Evolutionary conservation across 2,113 vertebrate species (phyloP), one percentile per base, ranked within the genome.

Genomic region (Euleptes europaea): DNA sequence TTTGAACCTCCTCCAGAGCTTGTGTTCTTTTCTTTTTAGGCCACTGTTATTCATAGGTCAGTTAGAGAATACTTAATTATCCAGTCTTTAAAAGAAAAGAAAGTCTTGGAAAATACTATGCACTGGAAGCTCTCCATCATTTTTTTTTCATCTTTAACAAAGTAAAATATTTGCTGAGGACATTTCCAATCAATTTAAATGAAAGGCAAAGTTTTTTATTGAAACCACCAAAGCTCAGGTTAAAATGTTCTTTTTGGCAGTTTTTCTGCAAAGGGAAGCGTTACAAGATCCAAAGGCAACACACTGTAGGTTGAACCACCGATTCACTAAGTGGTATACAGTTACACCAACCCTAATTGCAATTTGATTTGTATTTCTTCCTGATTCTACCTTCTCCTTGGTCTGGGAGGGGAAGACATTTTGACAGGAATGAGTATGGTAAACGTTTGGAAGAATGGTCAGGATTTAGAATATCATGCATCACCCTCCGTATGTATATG

Each of bases 171-270:
- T 94, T 94, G 81, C 82, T 88, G 90, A 94, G 85, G 82, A 93
- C 89, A 94, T 94, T 94, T 94, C 91, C 90, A 92, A 95, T 91
- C 93, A 94, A 93, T 94, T 94, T 94, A 89, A 92, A 75, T 77
- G 73, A 81, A 90, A 93, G 80, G 84, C 84, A 69, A 81, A 87
- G 88, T 91, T 94, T 90, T n/a, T 72, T 94, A 90, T 92, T 92
- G 92, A 94, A 94, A 70, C 81, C 81, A 84, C 93, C 87, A 81
- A 73, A 86, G 78, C 71, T 86, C 83, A 1, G 71, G 85, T 87
- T 93, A 88, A 94, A 93, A 90, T 85, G 86, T 86, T 93, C 74
- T 78, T 78, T 94, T 86, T 90, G 90, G 86, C 88, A 91, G 86
- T 92, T 92, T 91, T 93, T 93, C 90, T 95, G 91, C 92, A 91